Evolutionary conservation across 2,797 vertebrate species (phyloP).

Genomic region (Danio choprae): DNA sequence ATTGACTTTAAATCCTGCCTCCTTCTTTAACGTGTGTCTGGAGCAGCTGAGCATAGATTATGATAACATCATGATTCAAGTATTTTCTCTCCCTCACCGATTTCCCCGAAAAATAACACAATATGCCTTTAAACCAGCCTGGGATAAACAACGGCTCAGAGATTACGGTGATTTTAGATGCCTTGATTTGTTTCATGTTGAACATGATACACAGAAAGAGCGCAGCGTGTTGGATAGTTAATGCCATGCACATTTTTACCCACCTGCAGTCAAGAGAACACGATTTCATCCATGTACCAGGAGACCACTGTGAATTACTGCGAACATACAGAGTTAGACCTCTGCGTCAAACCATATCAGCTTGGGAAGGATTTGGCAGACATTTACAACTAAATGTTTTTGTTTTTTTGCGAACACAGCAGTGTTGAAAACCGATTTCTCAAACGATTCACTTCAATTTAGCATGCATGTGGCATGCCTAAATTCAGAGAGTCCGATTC

Average conservation of each 20-base stretch:
- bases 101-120: not conserved
- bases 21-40: slow-evolving; percentile 17
- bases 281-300: not conserved
- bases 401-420: not conserved
- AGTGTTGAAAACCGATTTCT: slow-evolving; percentile 15
- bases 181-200: slow-evolving; percentile 15
- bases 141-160: slow-evolving; percentile 13
- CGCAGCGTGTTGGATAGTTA: slow-evolving; percentile 3
- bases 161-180: not conserved
- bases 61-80: slow-evolving; percentile 20
- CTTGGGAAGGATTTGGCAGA: not conserved
- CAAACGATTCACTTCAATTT: slow-evolving; percentile 18
- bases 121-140: slow-evolving; percentile 1
- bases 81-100: not conserved
- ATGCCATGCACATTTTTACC: slow-evolving; percentile 12
- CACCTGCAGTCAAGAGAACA: slow-evolving; percentile 23
- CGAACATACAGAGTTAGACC: not conserved
- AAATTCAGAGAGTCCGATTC: slow-evolving; percentile 2
- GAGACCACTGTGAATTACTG: not conserved
- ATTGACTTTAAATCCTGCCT: slow-evolving; percentile 29
- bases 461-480: not conserved
- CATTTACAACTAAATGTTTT: not conserved
- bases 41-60: slow-evolving; percentile 33
- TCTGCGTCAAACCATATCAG: slow-evolving; percentile 28
- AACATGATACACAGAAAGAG: slow-evolving; percentile 5